A percentile compares a stretch with the other conserved stretches of the same genome.
phyloP scores from a whole-genome alignment of 2,797 vertebrate species.

The Cuniculus paca region DNA sequence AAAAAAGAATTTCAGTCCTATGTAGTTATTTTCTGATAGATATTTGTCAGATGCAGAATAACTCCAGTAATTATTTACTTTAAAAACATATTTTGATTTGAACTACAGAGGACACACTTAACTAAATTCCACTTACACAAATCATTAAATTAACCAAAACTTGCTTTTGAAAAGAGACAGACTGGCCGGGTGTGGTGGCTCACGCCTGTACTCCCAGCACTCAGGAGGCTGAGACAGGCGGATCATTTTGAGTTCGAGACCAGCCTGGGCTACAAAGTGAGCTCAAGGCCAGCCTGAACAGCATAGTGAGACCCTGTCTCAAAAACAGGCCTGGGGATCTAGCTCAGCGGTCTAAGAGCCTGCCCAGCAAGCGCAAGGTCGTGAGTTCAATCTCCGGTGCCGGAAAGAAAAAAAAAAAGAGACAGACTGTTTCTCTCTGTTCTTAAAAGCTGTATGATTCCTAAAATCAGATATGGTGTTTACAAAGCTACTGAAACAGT shows the following conservation, averaged over 20 bases:
- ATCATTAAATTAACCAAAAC: slow-evolving; percentile 34
- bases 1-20: slow-evolving; percentile 37
- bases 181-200: too few relatives aligned
- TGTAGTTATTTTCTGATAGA: slow-evolving; percentile 15
- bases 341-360: too few relatives aligned
- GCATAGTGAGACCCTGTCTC: too few relatives aligned
- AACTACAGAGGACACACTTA: slow-evolving; percentile 40
- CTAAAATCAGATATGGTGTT: not conserved
- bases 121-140: slow-evolving; percentile 12
- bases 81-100: slow-evolving; percentile 48
- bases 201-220: too few relatives aligned
- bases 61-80: slow-evolving; percentile 20
- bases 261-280: too few relatives aligned
- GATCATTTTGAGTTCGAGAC: too few relatives aligned
- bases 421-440: slow-evolving; percentile 18
- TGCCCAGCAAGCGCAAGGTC: too few relatives aligned
- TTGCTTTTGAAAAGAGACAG: slow-evolving; percentile 40
- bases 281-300: too few relatives aligned
- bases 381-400: too few relatives aligned
- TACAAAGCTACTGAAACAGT: slow-evolving; percentile 4
- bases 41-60: slow-evolving; percentile 26
- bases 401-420: too few relatives aligned
- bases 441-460: not conserved
- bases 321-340: too few relatives aligned
- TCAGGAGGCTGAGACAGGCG: too few relatives aligned